Percentiles rank a stretch among this genome's conserved stretches.
Evolutionary conservation across 2,113 vertebrate genomes (phyloP).

Genomic region (Thinocorus orbignyianus): DNA sequence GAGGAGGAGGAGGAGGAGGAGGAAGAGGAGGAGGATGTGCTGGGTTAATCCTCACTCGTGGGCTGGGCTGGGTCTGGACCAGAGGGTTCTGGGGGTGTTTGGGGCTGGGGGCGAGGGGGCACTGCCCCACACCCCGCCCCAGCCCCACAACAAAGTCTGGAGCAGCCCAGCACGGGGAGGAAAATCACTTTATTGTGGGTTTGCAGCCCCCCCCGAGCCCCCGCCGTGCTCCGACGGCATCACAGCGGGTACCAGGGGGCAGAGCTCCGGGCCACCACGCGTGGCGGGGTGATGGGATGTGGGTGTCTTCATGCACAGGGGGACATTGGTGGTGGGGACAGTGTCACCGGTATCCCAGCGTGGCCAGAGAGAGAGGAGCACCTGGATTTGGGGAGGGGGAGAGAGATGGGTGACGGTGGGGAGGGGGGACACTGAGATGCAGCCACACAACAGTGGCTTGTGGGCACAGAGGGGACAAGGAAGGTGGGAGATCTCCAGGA

Average conservation of each 20-base stretch:
- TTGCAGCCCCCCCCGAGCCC: not conserved
- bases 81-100: not conserved
- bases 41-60: not conserved
- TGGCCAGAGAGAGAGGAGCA: not conserved
- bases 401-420: not conserved
- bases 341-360: not conserved
- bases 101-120: accelerated
- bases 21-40: too few relatives aligned
- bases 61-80: not conserved
- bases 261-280: accelerated
- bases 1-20: not conserved
- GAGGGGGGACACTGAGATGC: not conserved
- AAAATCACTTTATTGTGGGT: not conserved
- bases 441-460: accelerated
- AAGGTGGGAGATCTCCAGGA: not conserved
- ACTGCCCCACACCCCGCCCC: not conserved
- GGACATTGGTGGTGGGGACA: not conserved
- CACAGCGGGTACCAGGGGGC: not conserved
- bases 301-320: not conserved
- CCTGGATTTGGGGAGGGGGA: not conserved
- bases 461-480: not conserved
- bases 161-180: not conserved
- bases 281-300: accelerated
- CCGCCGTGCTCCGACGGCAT: accelerated
- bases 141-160: accelerated